phyloP scores from a whole-genome alignment of 2,888 invertebrate genomes.

The Pharmacophagus antenor region DNA sequence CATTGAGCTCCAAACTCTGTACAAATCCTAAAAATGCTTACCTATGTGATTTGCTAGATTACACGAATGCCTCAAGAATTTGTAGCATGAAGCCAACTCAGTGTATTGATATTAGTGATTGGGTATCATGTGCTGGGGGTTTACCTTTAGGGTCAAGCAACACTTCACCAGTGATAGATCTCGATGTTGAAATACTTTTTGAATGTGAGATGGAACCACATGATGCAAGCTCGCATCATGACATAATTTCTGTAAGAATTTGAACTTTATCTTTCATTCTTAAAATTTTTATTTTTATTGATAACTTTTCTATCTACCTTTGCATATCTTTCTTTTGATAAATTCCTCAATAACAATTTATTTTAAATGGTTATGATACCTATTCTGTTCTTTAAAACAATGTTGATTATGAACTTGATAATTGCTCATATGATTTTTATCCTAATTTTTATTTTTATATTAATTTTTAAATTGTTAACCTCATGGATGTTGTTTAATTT shows the following conservation, averaged over 20 bases:
- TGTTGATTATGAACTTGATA: neutral
- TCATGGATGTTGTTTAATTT: no score
- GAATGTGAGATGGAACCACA: constrained; percentile 76
- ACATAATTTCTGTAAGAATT: constrained; percentile 53
- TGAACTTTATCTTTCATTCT: no score
- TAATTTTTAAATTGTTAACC: no score
- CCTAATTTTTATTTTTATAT: no score
- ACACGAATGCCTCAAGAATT: constrained; percentile 70
- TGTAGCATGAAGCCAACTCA: constrained; percentile 75
- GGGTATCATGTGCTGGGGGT: constrained; percentile 69
- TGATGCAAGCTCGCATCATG: constrained; percentile 50
- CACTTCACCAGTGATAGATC: constrained; percentile 52
- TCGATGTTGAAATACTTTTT: constrained; percentile 68
- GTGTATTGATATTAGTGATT: constrained; percentile 68
- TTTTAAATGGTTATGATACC: neutral
- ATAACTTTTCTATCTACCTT: neutral
- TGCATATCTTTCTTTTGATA: neutral
- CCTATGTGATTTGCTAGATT: constrained; percentile 82
- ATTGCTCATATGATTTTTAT: neutral
- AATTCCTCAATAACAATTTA: neutral
- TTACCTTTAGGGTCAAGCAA: constrained; percentile 65
- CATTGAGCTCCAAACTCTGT: constrained; percentile 78
- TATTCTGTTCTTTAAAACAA: neutral
- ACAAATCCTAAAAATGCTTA: constrained; percentile 79
- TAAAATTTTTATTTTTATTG: no score